Base-by-base conservation (phyloP, 2,113 vertebrate species). In the Phoenicopterus ruber region DNA sequence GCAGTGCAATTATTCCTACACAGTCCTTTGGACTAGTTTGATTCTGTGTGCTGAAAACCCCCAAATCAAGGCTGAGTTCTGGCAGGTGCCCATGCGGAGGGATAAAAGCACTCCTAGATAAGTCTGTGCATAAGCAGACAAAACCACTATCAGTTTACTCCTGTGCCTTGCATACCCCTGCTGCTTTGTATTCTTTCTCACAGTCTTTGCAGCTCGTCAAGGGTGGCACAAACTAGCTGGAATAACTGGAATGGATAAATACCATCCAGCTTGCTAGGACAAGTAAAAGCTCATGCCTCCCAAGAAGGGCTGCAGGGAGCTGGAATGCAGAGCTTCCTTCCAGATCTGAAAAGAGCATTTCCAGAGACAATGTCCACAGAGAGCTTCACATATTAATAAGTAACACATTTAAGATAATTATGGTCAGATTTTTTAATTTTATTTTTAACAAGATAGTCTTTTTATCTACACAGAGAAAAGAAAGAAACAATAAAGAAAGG, bases 291-390 rank as follows among this genome's bases (percentile, higher is more conserved):
- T 70, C 25, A 14, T 82, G 81, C 81, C 70, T 96, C 86, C 77
- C 77, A 85, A 62, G 95, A 82, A 89, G 29, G 88, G 61, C 83
- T 89, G 81, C 84, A 87, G 78, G 86, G 86, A 95, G 44, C 16
- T 76, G 70, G 73, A 95, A 91, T 38, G 32, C 44, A 91, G 46
- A 89, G 18, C 54, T 91, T 94, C 80, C 50, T 79, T 89, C 34
- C 40, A 88, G 93, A 95, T 90, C 92, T 82, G 95, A 97, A 97
- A 96, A 91, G 73, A 84, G 13, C 67, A 90, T 81, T 96, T 97
- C 76, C 92, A 97, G 93, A 96, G 73, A 95, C 42, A 95, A 87
- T 86, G 94, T 95, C 76, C 89, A 93, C 72, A 93, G 20, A 87
- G 7, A 93, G 36, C 57, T 72, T 96, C 59, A 50, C 24, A 73